Base-by-base conservation (phyloP, 2,797 vertebrate species). In the Falco naumanni region DNA sequence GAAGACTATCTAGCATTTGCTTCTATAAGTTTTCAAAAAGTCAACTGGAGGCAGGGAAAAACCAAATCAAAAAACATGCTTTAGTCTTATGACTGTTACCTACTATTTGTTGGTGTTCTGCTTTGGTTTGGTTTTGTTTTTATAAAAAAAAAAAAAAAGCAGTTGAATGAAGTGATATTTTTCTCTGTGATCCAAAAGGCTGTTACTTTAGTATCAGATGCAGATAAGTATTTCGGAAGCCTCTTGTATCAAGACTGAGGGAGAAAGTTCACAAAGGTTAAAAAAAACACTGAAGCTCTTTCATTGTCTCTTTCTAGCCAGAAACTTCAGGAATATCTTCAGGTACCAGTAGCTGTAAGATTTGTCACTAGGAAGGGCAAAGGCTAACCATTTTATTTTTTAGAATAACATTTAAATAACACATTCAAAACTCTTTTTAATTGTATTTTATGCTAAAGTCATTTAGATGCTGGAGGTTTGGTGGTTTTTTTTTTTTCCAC, bases 401-500 rank as follows among this genome's bases (percentile, higher is more conserved):
- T 84, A 76, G 61, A 64, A 61, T 59, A 88, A 64, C 45, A 22
- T 29, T 86, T 28, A 91, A 94, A 57, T 69, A 76, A 87, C 65
- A 94, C 43, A 7, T 70, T 90, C 33, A 66, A 75, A 90, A 90
- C 34, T 70, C 34, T 53, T 75, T 78, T 77, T 41, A 87, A 93
- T 93, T 83, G 25, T 43, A 48, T 89, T 96, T 93, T 91, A 70
- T 65, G 71, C 54, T 59, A 8, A 87, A 91, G 48, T 54, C 48
- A 11, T 84, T 90, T 41, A 76, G 56, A 16, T 66, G 56, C 94
- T 90, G 59, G 65, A 94, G 84, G 24, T 1, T 37, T 37, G 37
- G 37, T 37, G 37, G 81, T 89, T 95, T 96, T 93, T 51, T 86
- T 86, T 92, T 95, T 96, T 93, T 51, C 77, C 85, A 91, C 92